Percentiles rank a stretch among this genome's conserved stretches.
These are phyloP conservation scores for Hemibagrus guttatus DNA, from an alignment of 2,797 vertebrate genomes.

Conservation along the genomic window DNA sequence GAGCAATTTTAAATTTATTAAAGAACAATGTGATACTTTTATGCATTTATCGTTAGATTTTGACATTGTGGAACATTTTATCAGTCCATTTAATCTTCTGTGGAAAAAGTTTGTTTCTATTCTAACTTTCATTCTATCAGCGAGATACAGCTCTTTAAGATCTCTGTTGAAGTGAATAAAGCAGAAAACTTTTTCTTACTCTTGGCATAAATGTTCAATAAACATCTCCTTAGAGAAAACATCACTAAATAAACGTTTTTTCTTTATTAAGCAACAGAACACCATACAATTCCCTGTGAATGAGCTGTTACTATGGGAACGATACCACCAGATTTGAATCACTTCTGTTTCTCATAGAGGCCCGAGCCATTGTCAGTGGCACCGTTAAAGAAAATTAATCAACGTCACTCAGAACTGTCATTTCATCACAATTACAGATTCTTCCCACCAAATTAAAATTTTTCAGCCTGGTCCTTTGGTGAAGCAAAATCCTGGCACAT, in stretches of 20 bases:
- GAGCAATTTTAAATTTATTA: neutral
- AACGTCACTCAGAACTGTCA: neutral
- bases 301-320: neutral
- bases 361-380: neutral
- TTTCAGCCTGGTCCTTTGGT: slow-evolving; percentile 33
- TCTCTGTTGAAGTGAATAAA: neutral
- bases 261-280: neutral
- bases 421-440: slow-evolving; percentile 13
- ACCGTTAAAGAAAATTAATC: neutral
- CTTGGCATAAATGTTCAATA: neutral
- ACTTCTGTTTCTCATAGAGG: neutral
- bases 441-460: slow-evolving; percentile 11
- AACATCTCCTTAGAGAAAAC: neutral
- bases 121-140: neutral
- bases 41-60: neutral
- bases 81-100: neutral
- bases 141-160: neutral
- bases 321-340: neutral
- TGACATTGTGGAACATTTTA: neutral
- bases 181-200: neutral
- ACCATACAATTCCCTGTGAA: neutral
- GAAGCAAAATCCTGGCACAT: slow-evolving; percentile 64
- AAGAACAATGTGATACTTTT: neutral
- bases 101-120: neutral
- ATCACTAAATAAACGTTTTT: neutral